Percentiles rank a stretch among this genome's conserved stretches.
Conservation (phyloP, 2,888 invertebrate genomes). For the Drosophila meridiana region DNA sequence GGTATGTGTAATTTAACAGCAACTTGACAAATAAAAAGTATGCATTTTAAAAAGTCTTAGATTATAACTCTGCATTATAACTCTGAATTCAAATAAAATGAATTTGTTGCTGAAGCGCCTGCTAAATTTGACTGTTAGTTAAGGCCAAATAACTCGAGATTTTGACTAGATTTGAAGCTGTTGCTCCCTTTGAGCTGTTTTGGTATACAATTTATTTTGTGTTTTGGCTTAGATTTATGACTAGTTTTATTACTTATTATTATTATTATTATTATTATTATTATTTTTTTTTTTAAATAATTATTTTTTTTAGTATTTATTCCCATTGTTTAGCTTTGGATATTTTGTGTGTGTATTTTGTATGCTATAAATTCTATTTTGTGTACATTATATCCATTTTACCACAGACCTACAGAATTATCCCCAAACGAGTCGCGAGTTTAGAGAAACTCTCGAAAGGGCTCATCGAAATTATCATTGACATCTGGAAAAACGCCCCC, state of each 20-base stretch:
- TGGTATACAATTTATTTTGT: constrained; percentile 3
- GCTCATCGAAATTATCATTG: constrained; percentile 84
- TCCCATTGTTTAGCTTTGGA: constrained; percentile 4
- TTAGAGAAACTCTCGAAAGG: constrained; percentile 84
- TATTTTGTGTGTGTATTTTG: background rate
- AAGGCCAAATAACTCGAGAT: background rate
- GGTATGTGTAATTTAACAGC: background rate
- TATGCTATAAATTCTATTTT: constrained; percentile 55
- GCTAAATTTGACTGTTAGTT: background rate
- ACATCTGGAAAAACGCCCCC: constrained; percentile 73
- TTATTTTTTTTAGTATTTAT: constrained; percentile 6
- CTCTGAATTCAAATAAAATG: background rate
- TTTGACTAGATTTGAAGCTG: background rate
- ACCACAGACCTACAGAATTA: constrained; percentile 43
- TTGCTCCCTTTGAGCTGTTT: constrained; percentile 7
- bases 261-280: background rate
- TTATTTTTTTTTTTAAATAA: background rate
- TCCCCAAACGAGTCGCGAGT: background rate
- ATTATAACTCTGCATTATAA: no score
- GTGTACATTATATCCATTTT: constrained; percentile 46
- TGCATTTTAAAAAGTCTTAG: no score
- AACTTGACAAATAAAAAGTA: background rate
- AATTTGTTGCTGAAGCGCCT: background rate
- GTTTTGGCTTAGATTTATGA: background rate
- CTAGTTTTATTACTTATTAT: background rate